Evolutionary conservation across 2,113 vertebrate species (phyloP).

Genomic region (Rhipidura dahli): DNA sequence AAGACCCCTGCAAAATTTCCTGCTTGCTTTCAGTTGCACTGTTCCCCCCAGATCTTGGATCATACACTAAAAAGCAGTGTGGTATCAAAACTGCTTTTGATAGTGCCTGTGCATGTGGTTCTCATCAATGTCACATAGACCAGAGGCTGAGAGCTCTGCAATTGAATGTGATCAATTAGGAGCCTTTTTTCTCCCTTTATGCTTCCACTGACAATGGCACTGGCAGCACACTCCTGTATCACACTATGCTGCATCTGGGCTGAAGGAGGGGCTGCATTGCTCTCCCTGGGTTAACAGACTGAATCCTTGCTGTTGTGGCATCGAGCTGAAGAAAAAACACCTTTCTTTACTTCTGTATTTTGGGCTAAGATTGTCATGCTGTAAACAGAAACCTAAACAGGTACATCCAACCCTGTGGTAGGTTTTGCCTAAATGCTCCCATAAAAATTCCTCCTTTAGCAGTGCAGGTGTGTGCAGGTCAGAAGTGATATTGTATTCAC

Average conservation of each 20-base stretch:
- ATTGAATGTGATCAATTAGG: background rate
- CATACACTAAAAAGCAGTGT: background rate
- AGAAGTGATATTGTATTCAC: background rate
- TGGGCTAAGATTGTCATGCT: background rate
- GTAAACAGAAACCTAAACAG: background rate
- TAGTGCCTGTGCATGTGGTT: background rate
- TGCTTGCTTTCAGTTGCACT: background rate
- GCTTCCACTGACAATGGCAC: slow-evolving; percentile 15
- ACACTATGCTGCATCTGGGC: slow-evolving; percentile 9
- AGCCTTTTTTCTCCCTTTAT: background rate
- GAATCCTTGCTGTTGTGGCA: background rate
- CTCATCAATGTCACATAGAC: background rate
- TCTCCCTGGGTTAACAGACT: background rate
- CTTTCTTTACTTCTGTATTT: background rate
- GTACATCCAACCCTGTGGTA: background rate
- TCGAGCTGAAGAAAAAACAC: background rate
- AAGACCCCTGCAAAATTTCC: background rate
- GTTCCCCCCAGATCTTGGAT: background rate
- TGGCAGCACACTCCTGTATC: too few relatives aligned
- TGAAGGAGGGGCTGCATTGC: background rate
- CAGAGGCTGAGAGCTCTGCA: background rate
- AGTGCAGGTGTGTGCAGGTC: background rate
- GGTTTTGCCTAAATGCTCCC: background rate
- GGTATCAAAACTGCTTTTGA: background rate
- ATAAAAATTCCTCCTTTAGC: background rate